Percentiles rank a stretch among this genome's conserved stretches.
Conservation (phyloP, 2,888 invertebrate genomes). For the Ptilodon capucinus region DNA sequence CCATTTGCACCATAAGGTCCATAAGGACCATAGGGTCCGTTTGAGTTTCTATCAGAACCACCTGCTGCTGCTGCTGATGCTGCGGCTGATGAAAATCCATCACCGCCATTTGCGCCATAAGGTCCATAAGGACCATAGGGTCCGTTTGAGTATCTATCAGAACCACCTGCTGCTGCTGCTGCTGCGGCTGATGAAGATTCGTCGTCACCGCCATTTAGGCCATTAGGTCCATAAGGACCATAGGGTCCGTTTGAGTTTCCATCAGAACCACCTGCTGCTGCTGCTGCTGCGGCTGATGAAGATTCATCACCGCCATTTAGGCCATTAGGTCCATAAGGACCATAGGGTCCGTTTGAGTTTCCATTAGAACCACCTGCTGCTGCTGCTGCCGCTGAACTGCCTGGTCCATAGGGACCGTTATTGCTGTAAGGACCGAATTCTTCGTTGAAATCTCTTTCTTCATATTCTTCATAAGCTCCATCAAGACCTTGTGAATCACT, state of each 20-base stretch:
- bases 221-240: background rate
- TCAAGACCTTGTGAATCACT: background rate
- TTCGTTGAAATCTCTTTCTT: background rate
- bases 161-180: conserved; percentile 5
- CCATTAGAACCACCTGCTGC: background rate
- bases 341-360: too few relatives aligned
- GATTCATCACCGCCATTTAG: conserved; percentile 18
- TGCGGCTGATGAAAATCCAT: background rate
- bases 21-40: too few relatives aligned
- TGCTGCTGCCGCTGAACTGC: too few relatives aligned
- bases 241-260: too few relatives aligned
- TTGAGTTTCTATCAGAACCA: too few relatives aligned
- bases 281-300: conserved; percentile 10
- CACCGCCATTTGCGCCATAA: conserved; percentile 3
- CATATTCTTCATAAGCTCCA: background rate
- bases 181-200: conserved; percentile 1
- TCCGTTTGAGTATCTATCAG: too few relatives aligned
- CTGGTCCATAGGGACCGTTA: background rate
- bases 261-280: conserved; percentile 1
- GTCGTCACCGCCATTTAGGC: background rate
- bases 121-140: too few relatives aligned
- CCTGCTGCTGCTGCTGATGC: conserved; percentile 4
- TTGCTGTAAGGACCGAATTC: background rate
- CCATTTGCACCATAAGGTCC: conserved; percentile 14
- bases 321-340: conserved; percentile 10